Evolutionary conservation across 1,140 invertebrate species (phyloP).

Genomic region (Leptinotarsa texana): DNA sequence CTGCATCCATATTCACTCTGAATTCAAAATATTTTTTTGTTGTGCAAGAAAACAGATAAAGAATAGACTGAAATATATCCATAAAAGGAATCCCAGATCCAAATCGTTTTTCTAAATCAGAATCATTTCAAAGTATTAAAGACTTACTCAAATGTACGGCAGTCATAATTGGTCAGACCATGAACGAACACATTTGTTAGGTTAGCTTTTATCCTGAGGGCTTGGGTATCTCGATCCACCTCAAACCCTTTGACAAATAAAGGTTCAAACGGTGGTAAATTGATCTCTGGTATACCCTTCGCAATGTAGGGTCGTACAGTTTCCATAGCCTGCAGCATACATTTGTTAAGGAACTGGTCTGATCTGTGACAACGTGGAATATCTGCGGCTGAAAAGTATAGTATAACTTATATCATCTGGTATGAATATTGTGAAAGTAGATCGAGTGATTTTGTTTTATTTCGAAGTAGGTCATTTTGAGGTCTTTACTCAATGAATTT

Average conservation of each 20-base stretch:
- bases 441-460: no score
- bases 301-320: constrained; percentile 61
- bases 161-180: constrained; percentile 55
- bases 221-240: constrained; percentile 64
- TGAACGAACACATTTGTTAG: constrained; percentile 66
- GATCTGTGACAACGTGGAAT: background rate
- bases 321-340: constrained; percentile 63
- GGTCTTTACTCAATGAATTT: no score
- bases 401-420: no score
- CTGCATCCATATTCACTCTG: no score
- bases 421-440: no score
- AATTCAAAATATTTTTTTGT: no score
- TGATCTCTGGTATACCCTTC: constrained; percentile 67
- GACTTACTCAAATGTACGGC: constrained; percentile 37
- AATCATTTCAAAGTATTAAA: background rate
- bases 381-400: background rate
- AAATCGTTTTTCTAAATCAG: no score
- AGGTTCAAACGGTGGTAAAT: constrained; percentile 67
- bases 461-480: no score
- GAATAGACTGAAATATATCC: no score
- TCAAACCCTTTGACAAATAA: constrained; percentile 64
- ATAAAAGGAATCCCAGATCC: no score
- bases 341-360: constrained; percentile 50
- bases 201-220: constrained; percentile 67
- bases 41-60: no score